phyloP scores from a whole-genome alignment of 2,797 vertebrate species.

The Carapus acus region DNA sequence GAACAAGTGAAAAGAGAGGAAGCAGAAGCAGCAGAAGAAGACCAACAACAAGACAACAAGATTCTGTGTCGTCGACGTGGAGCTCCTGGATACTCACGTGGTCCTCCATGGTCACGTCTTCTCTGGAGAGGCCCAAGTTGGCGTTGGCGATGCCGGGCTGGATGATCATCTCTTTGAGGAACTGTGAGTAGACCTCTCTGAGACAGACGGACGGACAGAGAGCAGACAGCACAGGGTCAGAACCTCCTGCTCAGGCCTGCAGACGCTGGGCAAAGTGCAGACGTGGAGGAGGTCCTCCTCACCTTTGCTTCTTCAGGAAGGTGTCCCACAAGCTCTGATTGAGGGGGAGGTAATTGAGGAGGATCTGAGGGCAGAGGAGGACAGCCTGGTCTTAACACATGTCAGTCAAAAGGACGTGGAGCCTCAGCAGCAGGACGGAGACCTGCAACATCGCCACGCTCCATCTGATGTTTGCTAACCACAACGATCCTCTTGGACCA shows the following conservation, averaged over 20 bases:
- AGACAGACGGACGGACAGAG: neutral
- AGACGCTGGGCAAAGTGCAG: too few relatives aligned
- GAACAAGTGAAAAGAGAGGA: too few relatives aligned
- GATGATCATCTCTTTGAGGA: conserved; percentile 97
- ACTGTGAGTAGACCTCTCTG: conserved; percentile 91
- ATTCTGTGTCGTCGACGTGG: too few relatives aligned
- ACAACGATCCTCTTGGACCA: too few relatives aligned
- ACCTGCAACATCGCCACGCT: too few relatives aligned
- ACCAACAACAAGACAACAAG: too few relatives aligned
- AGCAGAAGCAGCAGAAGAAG: too few relatives aligned
- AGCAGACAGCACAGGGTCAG: too few relatives aligned
- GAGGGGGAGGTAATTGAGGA: conserved; percentile 91
- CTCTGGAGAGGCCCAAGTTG: conserved; percentile 88
- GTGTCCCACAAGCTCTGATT: conserved; percentile 86
- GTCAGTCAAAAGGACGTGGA: too few relatives aligned
- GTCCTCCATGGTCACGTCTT: conserved; percentile 96
- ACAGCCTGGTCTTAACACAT: neutral
- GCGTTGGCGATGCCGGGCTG: conserved; percentile 97
- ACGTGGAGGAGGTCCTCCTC: conserved; percentile 28
- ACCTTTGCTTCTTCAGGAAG: conserved; percentile 93
- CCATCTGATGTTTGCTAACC: too few relatives aligned
- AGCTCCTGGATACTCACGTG: conserved; percentile 77
- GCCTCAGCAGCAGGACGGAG: too few relatives aligned
- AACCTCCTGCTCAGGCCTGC: too few relatives aligned
- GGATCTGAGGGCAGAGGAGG: conserved; percentile 72